A percentile compares a stretch with the other conserved stretches of the same genome.
Evolutionary conservation across 2,888 invertebrate genomes (phyloP).

Genomic region (Drosophila mayaguana): DNA sequence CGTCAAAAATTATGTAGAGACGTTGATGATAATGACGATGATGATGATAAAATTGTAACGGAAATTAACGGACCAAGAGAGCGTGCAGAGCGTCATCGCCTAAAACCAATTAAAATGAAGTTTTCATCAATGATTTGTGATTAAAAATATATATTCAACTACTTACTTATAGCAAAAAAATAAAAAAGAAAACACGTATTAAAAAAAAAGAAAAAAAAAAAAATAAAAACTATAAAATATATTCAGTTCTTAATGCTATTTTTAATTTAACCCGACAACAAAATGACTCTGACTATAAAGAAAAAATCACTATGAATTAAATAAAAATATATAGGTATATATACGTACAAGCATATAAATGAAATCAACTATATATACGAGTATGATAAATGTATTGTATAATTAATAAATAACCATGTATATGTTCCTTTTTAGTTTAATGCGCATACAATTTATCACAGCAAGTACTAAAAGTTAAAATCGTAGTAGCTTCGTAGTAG

Average conservation of each 20-base stretch:
- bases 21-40: constrained; percentile 30
- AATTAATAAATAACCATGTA: constrained; percentile 75
- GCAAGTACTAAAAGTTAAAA: constrained; percentile 63
- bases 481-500: constrained; percentile 78
- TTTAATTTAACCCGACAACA: constrained; percentile 63
- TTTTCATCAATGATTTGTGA: constrained; percentile 85
- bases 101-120: constrained; percentile 75
- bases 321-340: constrained; percentile 28
- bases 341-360: constrained; percentile 47
- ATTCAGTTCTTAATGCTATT: constrained; percentile 70
- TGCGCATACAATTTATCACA: constrained; percentile 63
- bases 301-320: constrained; percentile 65
- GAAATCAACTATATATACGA: constrained; percentile 40
- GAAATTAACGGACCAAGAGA: constrained; percentile 83
- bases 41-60: constrained; percentile 67
- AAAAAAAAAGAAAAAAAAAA: constrained; percentile 4
- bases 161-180: constrained; percentile 51
- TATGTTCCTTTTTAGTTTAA: constrained; percentile 83
- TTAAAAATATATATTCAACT: constrained; percentile 75
- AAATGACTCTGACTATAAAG: constrained; percentile 80
- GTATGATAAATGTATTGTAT: constrained; percentile 42
- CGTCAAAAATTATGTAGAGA: constrained; percentile 57
- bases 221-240: constrained; percentile 8
- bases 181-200: constrained; percentile 14
- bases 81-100: constrained; percentile 83